These are phyloP conservation scores for Gobio occitaniae DNA, from an alignment of 2,797 vertebrate genomes.

Conservation along the genomic window DNA sequence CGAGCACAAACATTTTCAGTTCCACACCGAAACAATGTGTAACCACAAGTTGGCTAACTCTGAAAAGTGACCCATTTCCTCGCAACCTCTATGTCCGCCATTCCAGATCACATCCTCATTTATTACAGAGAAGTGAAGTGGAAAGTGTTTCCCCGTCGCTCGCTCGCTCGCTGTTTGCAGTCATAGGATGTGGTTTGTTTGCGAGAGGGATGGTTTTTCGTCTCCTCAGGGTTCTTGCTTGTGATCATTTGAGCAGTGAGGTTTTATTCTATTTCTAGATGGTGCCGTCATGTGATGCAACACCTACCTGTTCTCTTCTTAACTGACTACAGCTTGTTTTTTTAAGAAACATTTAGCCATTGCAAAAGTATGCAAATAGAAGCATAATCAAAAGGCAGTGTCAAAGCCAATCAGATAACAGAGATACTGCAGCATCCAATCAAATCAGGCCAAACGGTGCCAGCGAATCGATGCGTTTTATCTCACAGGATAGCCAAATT, in stretches of 20 bases:
- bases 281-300: slow-evolving; percentile 50
- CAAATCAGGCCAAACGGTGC: slow-evolving; percentile 17
- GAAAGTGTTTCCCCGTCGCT: not conserved
- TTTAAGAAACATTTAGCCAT: slow-evolving; percentile 24
- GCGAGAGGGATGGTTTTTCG: slow-evolving; percentile 28
- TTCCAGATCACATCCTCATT: slow-evolving; percentile 31
- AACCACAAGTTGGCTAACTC: slow-evolving; percentile 26
- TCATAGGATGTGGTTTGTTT: slow-evolving; percentile 40
- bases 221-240: slow-evolving; percentile 19
- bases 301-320: slow-evolving; percentile 45
- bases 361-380: slow-evolving; percentile 1
- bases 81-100: not conserved
- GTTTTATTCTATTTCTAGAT: slow-evolving; percentile 60
- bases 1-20: slow-evolving; percentile 31
- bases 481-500: slow-evolving; percentile 60
- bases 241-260: slow-evolving; percentile 31
- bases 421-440: slow-evolving; percentile 28
- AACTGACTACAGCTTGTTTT: slow-evolving; percentile 35
- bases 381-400: slow-evolving; percentile 24
- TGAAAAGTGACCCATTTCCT: slow-evolving; percentile 38
- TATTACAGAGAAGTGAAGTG: slow-evolving; percentile 4
- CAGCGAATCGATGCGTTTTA: slow-evolving; percentile 55
- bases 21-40: slow-evolving; percentile 28
- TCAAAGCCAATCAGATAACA: slow-evolving; percentile 42
- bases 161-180: not conserved